Base-by-base conservation (phyloP, 2,113 vertebrate species). In the Psilopsiagon aurifrons region DNA sequence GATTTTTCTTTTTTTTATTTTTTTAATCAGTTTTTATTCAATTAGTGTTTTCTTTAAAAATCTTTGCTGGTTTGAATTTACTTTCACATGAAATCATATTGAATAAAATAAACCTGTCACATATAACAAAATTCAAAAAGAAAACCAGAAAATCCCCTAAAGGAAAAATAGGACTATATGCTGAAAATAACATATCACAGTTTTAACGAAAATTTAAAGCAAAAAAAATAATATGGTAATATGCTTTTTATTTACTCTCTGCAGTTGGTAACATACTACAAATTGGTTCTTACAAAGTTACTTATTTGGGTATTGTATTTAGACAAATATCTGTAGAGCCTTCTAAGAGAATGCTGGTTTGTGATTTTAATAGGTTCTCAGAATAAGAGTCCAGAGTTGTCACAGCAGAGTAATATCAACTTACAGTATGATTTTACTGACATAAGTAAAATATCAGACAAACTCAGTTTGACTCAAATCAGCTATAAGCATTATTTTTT, bases 401-500 rank as follows among this genome's bases (percentile, higher is more conserved):
- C 94, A 92, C 41, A 84, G 90, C 67, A 94, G 35, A 92, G 86
- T 12, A 95, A 94, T 94, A 95, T 44, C 95, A 96, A 92, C 85
- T 86, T 93, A 88, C 17, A 73, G 57, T 87, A 87, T 83, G 92
- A 96, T 94, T 95, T 94, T 96, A 95, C 77, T 96, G 94, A 92
- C 95, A 96, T 97, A 88, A 96, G 92, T 97, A 96, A 95, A 96
- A 93, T 66, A 95, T 94, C 93, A 97, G 67, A 90, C 88, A 96
- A 96, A 96, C 62, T 93, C 88, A 64, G 64, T 93, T 88, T 97
- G 95, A 97, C 92, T 96, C 86, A 96, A 94, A 96, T 96, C 96
- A 96, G 88, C 94, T 95, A 95, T 94, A 96, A 97, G 94, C 94
- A 86, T 83, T 92, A 94, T 91, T 96, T 96, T 97, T 95, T 97